phyloP scores from a whole-genome alignment of 2,888 invertebrate species.

The Epistrophe grossulariae region DNA sequence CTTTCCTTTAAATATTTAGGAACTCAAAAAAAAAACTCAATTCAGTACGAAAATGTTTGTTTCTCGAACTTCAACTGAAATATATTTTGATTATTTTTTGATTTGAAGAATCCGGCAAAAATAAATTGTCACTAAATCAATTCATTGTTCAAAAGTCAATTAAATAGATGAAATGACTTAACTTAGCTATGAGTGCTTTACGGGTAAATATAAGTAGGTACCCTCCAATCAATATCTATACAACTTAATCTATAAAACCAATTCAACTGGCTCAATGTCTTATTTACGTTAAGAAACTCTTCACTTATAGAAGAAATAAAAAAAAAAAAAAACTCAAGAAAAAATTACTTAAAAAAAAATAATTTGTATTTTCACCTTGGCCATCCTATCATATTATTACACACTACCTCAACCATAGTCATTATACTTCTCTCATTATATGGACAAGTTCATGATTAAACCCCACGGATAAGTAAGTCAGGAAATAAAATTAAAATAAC shows the following conservation, averaged over 20 bases:
- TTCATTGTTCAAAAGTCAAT: neutral
- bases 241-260: constrained; percentile 21
- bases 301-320: neutral
- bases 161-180: neutral
- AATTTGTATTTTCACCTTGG: constrained; percentile 42
- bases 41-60: no score
- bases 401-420: constrained; percentile 39
- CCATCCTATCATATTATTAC: constrained; percentile 52
- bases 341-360: constrained; percentile 29
- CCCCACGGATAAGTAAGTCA: constrained; percentile 49
- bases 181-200: neutral
- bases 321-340: constrained; percentile 7
- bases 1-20: no score
- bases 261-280: constrained; percentile 11
- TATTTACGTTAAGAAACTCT: constrained; percentile 10
- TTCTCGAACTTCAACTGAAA: no score
- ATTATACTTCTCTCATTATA: constrained; percentile 64
- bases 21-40: no score
- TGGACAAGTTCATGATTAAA: constrained; percentile 64
- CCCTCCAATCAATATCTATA: neutral
- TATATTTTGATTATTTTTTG: no score
- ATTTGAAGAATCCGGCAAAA: no score
- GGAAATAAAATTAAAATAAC: constrained; percentile 64
- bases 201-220: neutral
- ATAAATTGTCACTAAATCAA: neutral